Evolutionary conservation across 1,140 invertebrate genomes (phyloP).

Genomic region (Lucilia sericata): DNA sequence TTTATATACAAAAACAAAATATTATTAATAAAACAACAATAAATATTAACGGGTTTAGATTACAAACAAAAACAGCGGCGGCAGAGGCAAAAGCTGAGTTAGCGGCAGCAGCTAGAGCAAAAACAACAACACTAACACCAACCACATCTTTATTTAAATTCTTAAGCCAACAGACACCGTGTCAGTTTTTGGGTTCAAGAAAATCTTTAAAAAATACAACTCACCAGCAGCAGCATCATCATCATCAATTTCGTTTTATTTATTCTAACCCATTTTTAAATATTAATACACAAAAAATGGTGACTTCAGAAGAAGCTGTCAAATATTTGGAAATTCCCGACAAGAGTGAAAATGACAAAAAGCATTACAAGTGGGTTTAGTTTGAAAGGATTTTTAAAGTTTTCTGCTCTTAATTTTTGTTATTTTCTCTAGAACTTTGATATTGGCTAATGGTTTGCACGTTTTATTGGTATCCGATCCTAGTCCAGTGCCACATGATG

Average conservation of each 20-base stretch:
- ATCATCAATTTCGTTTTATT: too few species aligned
- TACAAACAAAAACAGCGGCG: neutral
- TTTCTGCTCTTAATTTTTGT: neutral
- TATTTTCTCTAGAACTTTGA: conserved; percentile 71
- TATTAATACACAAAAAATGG: neutral
- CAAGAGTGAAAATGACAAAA: conserved; percentile 74
- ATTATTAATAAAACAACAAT: neutral
- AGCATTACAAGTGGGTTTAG: conserved; percentile 69
- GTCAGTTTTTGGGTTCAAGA: neutral
- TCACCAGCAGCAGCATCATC: neutral
- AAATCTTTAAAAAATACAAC: neutral
- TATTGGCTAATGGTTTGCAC: conserved; percentile 76
- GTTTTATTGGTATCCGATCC: conserved; percentile 77
- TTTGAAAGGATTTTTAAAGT: neutral
- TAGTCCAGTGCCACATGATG: conserved; percentile 58
- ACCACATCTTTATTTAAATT: too few species aligned
- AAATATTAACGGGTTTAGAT: neutral
- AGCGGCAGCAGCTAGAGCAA: neutral
- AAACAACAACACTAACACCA: too few species aligned
- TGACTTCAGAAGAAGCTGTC: conserved; percentile 29
- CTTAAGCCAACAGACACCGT: neutral
- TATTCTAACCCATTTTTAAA: neutral
- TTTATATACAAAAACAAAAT: neutral
- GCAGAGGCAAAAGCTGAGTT: neutral
- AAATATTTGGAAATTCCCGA: conserved; percentile 68